Conservation (phyloP, 1,140 invertebrate species). For the Cydia strobilella region DNA sequence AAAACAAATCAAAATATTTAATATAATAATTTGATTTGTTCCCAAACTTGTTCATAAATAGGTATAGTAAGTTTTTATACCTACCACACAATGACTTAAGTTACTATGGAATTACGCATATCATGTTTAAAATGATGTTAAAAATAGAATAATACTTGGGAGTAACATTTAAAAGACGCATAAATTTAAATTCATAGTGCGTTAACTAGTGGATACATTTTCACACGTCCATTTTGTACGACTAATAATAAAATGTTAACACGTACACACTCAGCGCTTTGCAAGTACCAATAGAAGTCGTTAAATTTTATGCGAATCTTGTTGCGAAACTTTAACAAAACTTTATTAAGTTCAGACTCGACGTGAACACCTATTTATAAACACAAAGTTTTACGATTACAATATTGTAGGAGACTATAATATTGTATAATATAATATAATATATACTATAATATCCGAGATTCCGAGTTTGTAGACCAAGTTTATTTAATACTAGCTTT, state of each 20-base stretch:
- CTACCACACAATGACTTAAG: background rate
- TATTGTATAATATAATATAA: too few relatives aligned
- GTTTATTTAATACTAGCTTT: too few relatives aligned
- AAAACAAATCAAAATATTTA: too few relatives aligned
- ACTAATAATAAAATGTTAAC: slow-evolving; percentile 32
- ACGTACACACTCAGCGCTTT: background rate
- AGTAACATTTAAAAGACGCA: background rate
- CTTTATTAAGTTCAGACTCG: background rate
- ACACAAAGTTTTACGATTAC: too few relatives aligned
- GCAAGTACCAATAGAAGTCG: background rate
- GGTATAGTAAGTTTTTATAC: background rate
- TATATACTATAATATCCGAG: too few relatives aligned
- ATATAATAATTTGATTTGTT: too few relatives aligned
- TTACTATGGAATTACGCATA: background rate
- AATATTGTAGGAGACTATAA: too few relatives aligned
- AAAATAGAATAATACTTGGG: background rate
- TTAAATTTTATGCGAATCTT: background rate
- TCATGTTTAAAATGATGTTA: background rate
- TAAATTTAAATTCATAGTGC: slow-evolving; percentile 13
- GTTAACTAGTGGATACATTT: slow-evolving; percentile 18
- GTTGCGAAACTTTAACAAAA: slow-evolving; percentile 7
- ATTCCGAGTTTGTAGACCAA: too few relatives aligned
- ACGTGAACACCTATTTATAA: too few relatives aligned
- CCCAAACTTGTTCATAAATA: too few relatives aligned
- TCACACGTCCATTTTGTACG: slow-evolving; percentile 22